Percentiles rank a stretch among this genome's conserved stretches.
Evolutionary conservation across 1,140 invertebrate genomes (phyloP).

Genomic region (Drosophila lowei): DNA sequence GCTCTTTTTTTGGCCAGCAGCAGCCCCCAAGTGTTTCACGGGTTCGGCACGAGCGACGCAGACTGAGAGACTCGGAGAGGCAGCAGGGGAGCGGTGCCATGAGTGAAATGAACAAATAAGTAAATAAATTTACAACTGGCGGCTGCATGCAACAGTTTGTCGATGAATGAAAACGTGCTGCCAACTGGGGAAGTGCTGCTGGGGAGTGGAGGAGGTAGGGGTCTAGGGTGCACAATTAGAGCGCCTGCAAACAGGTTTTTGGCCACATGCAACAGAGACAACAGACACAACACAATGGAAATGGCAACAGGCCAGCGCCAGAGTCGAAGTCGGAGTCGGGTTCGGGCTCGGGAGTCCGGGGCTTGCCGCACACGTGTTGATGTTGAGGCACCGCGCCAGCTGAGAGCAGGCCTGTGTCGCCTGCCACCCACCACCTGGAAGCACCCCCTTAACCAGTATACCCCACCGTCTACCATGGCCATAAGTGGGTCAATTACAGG

Average conservation of each 20-base stretch:
- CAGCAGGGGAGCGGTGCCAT: slow-evolving; percentile 1
- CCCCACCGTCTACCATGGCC: slow-evolving; percentile 1
- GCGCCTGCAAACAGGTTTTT: slow-evolving; percentile 71
- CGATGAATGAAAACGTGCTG: slow-evolving; percentile 74
- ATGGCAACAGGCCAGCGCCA: slow-evolving; percentile 31
- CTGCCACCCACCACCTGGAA: slow-evolving; percentile 37
- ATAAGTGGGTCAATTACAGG: slow-evolving; percentile 77
- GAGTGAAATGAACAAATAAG: slow-evolving; percentile 34
- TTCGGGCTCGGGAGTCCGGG: slow-evolving; percentile 19
- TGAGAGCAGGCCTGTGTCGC: slow-evolving; percentile 50
- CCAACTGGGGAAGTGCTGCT: slow-evolving; percentile 2
- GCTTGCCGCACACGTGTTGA: slow-evolving; percentile 61
- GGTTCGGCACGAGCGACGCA: slow-evolving; percentile 19
- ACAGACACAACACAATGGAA: slow-evolving; percentile 25
- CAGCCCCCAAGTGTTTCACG: slow-evolving; percentile 41
- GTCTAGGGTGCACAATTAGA: slow-evolving; percentile 54
- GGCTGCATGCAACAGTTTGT: slow-evolving; percentile 69
- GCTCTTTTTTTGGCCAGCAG: not conserved
- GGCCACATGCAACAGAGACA: slow-evolving; percentile 37
- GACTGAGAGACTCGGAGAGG: no score
- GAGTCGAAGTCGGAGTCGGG: no score
- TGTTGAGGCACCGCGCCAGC: slow-evolving; percentile 49
- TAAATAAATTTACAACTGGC: slow-evolving; percentile 62
- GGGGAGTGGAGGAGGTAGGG: not conserved
- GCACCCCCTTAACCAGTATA: slow-evolving; percentile 7